Evolutionary conservation across 2,113 vertebrate genomes (phyloP), one percentile per base, ranked within the genome.

Genomic region (Apteryx mantelli): DNA sequence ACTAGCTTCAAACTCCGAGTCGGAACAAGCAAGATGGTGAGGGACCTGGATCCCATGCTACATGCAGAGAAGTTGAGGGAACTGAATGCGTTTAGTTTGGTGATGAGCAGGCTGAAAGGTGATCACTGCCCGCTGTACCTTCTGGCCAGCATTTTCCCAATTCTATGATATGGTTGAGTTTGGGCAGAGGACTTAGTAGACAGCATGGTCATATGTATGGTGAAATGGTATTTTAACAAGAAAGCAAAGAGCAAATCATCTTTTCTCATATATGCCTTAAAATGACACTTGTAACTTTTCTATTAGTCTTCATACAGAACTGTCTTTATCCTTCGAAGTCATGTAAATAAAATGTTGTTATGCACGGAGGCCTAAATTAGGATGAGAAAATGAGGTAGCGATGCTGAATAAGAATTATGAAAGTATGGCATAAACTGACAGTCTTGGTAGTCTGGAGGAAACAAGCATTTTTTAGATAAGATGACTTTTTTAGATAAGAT

Each of bases 11-110:
- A 89, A 68, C n/a, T 55, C 9, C 21, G 70, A 30, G 58, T 16
- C n/a, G 38, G 10, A 88, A n/a, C 46, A 38, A 2, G 13, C 0
- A 0, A 36, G 56, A 16, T 42, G 44, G 40, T 11, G 21, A 74
- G 38, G 58, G 38, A 68, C 50, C 64, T 40, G 5, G 13, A 63
- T 50, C 36, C n/a, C 2, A 0, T n/a, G 38, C 30, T 63, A 38
- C 48, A 8, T 5, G 66, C 71, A 40, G 2, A 52, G 52, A 5
- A 1, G 3, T 7, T 10, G 34, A 71, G 77, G 77, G 46, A 68
- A 32, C 21, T 8, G 5, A 56, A 3, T 13, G 46, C 21, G 46
- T 28, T 82, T 52, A 0, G 5, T 26, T 6, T 71, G 71, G 60
- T 64, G 60, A 81, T 48, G 40, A 88, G 44, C 38, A 56, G 53